Evolutionary conservation across 92 coral and sea anemone genomes (phyloP), one percentile per base, ranked within the genome.

Genomic region (Porites divaricata): DNA sequence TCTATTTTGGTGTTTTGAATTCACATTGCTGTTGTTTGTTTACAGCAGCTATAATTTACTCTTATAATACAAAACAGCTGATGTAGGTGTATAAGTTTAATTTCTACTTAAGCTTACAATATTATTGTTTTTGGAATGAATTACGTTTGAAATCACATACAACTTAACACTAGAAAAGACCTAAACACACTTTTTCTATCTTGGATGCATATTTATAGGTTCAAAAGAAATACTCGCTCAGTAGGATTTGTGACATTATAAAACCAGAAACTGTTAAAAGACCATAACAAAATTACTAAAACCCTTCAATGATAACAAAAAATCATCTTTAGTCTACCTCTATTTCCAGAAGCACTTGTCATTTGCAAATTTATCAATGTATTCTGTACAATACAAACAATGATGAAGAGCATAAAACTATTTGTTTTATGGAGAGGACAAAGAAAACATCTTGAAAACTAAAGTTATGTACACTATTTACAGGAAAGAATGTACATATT

Each of bases 401-500:
- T 56, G 51, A 68, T 21, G 58, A 69, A 28, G 70, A 12, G 20
- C 26, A 21, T 45, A 80, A 70, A 23, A 54, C 85, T 78, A 56
- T 24, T 79, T 79, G 66, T 23, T 20, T 67, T 9, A 57, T 28
- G n/a, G 70, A 24, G 5, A 53, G 6, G 70, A 69, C 2, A n/a
- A 67, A 79, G 63, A 78, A 22, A 21, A 50, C 25, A 35, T 62
- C 49, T 15, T 17, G 7, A 19, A 67, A 19, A 68, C 74, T 80
- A 70, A 69, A 57, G 56, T 51, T 80, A 35, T 20, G 14, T 68
- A 68, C 49, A 13, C 85, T 80, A 80, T 80, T 80, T 80, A 80
- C 85, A 80, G 41, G 57, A 24, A 15, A 66, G 72, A 78, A 80
- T 53, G 66, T 56, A 69, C 54, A 58, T 1, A 21, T n/a, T 17